These are phyloP conservation scores for Acrobasis consociella DNA, from an alignment of 2,888 invertebrate genomes.

Conservation along the genomic window DNA sequence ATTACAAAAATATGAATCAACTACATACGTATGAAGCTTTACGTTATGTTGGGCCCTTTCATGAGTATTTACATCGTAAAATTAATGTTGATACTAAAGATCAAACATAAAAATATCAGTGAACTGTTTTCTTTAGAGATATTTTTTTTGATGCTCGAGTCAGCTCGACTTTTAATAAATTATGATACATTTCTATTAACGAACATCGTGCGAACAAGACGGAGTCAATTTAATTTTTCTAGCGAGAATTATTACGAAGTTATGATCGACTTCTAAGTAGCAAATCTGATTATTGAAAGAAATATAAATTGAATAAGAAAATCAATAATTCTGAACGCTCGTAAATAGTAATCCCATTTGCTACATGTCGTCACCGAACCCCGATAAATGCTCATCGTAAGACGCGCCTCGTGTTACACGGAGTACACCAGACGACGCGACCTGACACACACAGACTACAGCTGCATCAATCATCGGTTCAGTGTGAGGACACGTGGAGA, in stretches of 20 bases:
- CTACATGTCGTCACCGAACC: slow-evolving; percentile 6
- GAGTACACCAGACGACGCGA: neutral
- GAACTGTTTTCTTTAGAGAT: neutral
- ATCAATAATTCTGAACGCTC: slow-evolving; percentile 12
- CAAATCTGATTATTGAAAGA: neutral
- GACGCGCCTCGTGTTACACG: neutral
- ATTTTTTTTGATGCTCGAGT: neutral
- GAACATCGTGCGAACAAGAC: no score
- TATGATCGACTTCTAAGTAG: neutral
- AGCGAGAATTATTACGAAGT: no score
- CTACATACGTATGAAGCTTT: neutral
- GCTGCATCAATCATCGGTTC: slow-evolving; percentile 5
- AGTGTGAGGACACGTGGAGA: neutral
- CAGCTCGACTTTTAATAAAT: neutral
- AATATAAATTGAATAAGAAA: slow-evolving; percentile 15
- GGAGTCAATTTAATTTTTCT: neutral
- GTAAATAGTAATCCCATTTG: slow-evolving; percentile 14
- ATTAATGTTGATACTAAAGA: neutral
- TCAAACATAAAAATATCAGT: neutral
- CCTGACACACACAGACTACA: slow-evolving; percentile 8
- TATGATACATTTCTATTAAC: neutral
- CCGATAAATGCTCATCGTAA: slow-evolving; percentile 12
- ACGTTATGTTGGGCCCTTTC: slow-evolving; percentile 5
- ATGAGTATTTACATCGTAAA: slow-evolving; percentile 7
- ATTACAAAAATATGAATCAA: neutral